Base-by-base conservation (phyloP, 2,888 invertebrate species). In the Athalia circularis region DNA sequence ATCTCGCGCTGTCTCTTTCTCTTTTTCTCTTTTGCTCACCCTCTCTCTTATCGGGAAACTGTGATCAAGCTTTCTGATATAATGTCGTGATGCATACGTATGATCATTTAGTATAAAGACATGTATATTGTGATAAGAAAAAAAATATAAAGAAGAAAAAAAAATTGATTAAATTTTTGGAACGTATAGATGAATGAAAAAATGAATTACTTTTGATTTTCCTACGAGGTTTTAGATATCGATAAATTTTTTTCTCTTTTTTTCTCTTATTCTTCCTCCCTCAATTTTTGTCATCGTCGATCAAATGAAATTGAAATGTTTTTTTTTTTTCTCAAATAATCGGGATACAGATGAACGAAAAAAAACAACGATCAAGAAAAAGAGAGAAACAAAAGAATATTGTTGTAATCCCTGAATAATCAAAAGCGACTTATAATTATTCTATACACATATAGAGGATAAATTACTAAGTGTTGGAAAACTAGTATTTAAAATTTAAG, bases 401-500 rank as follows among this genome's bases (percentile, higher is more conserved):
- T 52, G 70, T 70, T 13, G 48, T 70, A 81, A 72, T 52, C 80
- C 59, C 59, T 70, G 64, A 29, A 75, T 76, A 70, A 62, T 77
- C 48, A 76, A 75, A 57, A 72, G 61, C 52, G 64, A 79, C 76
- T 79, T 67, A 75, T 79, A 77, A 70, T 78, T 45, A 70, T 52
- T 75, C 29, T 54, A 62, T 79, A 79, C 75, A 72, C 77, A 78
- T 67, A 78, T 79, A 72, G 0, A 29, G 29, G 0, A 29, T 29
- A 2, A 29, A 29, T 29, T 75, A 77, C 77, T 72, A 64, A 74
- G 65, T 78, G 78, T 80, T 74, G 82, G 70, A 80, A 62, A 80
- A 77, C 72, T 80, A 29, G 29, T 29, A 81, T 70, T 81, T 64
- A 80, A 29, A 81, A 83, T 81, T 78, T 83, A 84, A 86, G 83